Evolutionary conservation across 1,140 invertebrate species (phyloP).

Genomic region (Formica selysi): DNA sequence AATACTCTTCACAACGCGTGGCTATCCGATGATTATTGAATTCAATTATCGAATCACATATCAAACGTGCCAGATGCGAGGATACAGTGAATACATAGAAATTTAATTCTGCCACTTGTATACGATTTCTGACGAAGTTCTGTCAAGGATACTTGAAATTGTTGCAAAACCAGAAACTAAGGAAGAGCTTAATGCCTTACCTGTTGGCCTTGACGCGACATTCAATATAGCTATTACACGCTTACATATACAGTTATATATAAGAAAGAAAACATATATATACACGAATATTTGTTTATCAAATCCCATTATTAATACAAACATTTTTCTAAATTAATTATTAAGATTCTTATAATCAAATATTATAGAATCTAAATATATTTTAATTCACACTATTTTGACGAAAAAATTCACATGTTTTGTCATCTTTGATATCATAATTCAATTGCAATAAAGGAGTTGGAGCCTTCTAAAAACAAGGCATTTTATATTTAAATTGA

Average conservation of each 20-base stretch:
- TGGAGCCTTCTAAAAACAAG: too few relatives aligned
- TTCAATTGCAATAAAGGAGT: too few relatives aligned
- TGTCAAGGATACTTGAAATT: background rate
- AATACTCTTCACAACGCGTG: background rate
- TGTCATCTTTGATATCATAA: too few relatives aligned
- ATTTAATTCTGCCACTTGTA: background rate
- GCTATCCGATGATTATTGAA: background rate
- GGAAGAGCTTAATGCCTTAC: constrained; percentile 23
- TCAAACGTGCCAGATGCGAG: background rate
- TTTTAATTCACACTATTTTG: background rate
- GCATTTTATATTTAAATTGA: too few relatives aligned
- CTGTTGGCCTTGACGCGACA: constrained; percentile 31
- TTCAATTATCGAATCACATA: constrained; percentile 5
- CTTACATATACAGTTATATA: background rate
- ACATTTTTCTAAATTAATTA: background rate
- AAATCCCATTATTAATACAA: background rate
- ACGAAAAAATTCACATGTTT: too few relatives aligned
- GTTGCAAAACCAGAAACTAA: background rate
- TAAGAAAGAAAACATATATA: background rate
- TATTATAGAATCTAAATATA: background rate
- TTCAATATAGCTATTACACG: constrained; percentile 37
- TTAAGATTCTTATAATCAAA: background rate
- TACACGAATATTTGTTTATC: too few relatives aligned
- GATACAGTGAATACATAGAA: background rate
- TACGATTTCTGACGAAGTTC: background rate